Evolutionary conservation across 2,888 invertebrate species (phyloP), one percentile per base, ranked within the genome.

Genomic region (Timandra comae): DNA sequence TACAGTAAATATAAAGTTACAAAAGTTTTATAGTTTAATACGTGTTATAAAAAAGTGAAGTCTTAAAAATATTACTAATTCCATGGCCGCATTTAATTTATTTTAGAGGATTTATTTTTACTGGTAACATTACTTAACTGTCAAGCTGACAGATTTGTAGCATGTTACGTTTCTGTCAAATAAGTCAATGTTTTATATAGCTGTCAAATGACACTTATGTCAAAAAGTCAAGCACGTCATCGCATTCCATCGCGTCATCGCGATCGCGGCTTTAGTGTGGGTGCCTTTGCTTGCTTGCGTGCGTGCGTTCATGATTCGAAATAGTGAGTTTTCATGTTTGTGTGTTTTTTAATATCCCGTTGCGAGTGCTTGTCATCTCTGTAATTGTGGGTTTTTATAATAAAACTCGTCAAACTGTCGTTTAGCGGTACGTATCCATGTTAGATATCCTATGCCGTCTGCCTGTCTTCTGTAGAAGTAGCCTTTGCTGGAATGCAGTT

Each of bases 321-420:
- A 63, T 69, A 61, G 61, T 63, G 62, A 66, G 65, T 72, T 67
- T 73, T 71, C 62, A 65, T 78, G 78, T 77, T 78, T 81, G 81
- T 80, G 75, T 84, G 79, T 75, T 68, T 74, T 68, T 77, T 74
- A 75, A 73, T 81, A 78, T 78, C 79, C 75, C 76, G 72, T 73
- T 76, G 67, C 76, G 69, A 75, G 74, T 69, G 65, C 58, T 68
- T 78, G 70, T 71, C 74, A 75, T 71, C 65, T 56, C 63, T 69
- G 58, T 74, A 71, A 72, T 65, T 75, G 81, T 75, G 81, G 80
- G 76, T 81, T 78, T 81, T 73, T 80, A 82, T 72, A 84, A 65
- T 81, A 77, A 84, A 84, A 82, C 73, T 69, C 52, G 56, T 62
- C 79, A 82, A 78, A 70, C 78, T 82, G 81, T 74, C 62, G 71